Conservation (phyloP, 2,888 invertebrate species). For the Saturnia japonica region DNA sequence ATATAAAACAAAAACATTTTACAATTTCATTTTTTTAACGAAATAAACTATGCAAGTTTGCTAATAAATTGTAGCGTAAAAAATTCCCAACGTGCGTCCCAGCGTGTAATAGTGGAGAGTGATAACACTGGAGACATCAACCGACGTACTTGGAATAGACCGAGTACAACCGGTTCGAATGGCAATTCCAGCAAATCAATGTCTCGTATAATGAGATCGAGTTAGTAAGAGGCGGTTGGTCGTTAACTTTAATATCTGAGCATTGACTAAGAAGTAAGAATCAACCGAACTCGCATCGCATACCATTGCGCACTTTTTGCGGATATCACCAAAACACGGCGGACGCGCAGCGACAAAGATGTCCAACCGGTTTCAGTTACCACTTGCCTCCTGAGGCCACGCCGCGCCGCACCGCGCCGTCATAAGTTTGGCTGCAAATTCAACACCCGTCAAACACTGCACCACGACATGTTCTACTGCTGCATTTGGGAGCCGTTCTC, state of each 20-base stretch:
- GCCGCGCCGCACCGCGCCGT: conserved; percentile 33
- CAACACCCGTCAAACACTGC: conserved; percentile 75
- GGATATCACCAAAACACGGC: conserved; percentile 77
- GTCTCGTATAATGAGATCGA: conserved; percentile 60
- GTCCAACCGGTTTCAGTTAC: conserved; percentile 76
- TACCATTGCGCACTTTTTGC: conserved; percentile 75
- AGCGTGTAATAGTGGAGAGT: conserved; percentile 48
- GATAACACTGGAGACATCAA: conserved; percentile 53
- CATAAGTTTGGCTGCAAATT: conserved; percentile 78
- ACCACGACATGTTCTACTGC: not conserved
- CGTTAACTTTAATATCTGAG: conserved; percentile 51
- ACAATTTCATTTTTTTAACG: not conserved
- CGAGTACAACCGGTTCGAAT: conserved; percentile 61
- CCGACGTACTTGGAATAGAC: conserved; percentile 55
- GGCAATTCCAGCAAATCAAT: conserved; percentile 63
- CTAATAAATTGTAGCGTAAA: conserved; percentile 12
- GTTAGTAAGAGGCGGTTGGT: conserved; percentile 52
- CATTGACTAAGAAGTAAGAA: conserved; percentile 57
- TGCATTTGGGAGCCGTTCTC: not conserved
- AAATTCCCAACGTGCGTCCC: conserved; percentile 27
- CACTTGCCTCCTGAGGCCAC: conserved; percentile 54
- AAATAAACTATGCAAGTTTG: not conserved
- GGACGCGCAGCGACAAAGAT: conserved; percentile 70
- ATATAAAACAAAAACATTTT: not conserved
- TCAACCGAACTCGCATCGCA: conserved; percentile 62